Base-by-base conservation (phyloP, 2,797 vertebrate genomes). In the Lagorchestes hirsutus region DNA sequence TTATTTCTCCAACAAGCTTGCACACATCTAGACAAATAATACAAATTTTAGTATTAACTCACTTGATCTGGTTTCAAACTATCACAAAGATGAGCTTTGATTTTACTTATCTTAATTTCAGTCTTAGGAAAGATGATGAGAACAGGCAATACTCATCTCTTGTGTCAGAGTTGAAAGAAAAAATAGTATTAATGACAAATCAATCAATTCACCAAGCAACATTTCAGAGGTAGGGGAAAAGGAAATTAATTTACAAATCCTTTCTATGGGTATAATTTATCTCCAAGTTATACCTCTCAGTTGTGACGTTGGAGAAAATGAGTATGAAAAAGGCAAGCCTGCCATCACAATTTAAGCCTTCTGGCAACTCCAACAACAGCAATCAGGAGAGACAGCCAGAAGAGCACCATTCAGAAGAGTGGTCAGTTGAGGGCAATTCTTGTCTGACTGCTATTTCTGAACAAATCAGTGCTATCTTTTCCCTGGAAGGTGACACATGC, bases 311-410 rank as follows among this genome's bases (percentile, higher is more conserved):
- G 98, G 96, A 56, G 97, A 57, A 96, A 93, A 87, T 46, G 91
- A 98, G 98, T 97, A 96, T 97, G 96, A 92, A 97, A 97, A 97
- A 94, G 92, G 94, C 57, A 97, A 96, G 94, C 91, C 95, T 97
- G 96, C 96, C 98, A 97, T 96, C 95, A 95, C 92, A 67, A 87
- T 91, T 96, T 97, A 98, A 92, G 96, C 90, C 96, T 91, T 90
- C 59, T 5, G 93, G 54, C 56, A 91, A 55, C 31, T 57, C 67
- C 56, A 92, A 34, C 34, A 94, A 12, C 82, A 96, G 2, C 97
- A 97, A 97, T 96, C 92, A 97, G 95, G 90, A 96, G 92, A 97
- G 96, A 97, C 97, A 98, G 96, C 95, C 40, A 46, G 94, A 96
- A 97, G 90, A 92, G 96, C 59, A 96, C 6, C 82, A n/a, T 28